Percentiles rank a stretch among this genome's conserved stretches.
phyloP scores from a whole-genome alignment of 2,797 vertebrate genomes.

The Chloroceryle inda region DNA sequence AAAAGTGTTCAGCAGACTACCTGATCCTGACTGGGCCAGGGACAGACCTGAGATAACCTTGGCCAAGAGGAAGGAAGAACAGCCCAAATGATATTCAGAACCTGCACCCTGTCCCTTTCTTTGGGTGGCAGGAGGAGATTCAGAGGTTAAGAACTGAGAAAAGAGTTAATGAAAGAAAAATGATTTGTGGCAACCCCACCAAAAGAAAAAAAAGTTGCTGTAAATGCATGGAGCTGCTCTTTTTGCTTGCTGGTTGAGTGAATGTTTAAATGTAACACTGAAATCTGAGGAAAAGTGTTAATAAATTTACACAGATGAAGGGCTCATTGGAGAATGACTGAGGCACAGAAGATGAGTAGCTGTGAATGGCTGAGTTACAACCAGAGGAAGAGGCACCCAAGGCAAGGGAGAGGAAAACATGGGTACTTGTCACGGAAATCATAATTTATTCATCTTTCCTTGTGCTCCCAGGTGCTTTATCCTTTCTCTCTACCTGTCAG shows the following conservation, averaged over 20 bases:
- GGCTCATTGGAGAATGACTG: not conserved
- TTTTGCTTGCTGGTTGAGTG: not conserved
- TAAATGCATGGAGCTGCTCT: no score
- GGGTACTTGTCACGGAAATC: not conserved
- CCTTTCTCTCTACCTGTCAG: not conserved
- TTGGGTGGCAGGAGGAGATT: not conserved
- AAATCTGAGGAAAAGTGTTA: not conserved
- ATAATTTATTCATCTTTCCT: not conserved
- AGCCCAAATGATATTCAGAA: fast-evolving
- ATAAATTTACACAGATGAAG: not conserved
- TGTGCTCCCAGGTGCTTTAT: not conserved
- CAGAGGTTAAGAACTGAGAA: not conserved
- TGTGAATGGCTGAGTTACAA: not conserved
- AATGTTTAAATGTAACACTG: not conserved
- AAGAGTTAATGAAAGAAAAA: not conserved
- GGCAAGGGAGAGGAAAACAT: not conserved
- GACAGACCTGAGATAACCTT: not conserved
- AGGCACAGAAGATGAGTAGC: not conserved
- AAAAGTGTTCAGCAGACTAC: not conserved
- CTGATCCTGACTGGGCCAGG: not conserved
- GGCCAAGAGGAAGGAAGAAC: not conserved
- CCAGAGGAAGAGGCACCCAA: fast-evolving
- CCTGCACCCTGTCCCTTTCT: not conserved
- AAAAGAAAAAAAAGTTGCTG: not conserved
- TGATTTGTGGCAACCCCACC: not conserved